Evolutionary conservation across 2,797 vertebrate species (phyloP).

Genomic region (Acestrorhynchus altus): DNA sequence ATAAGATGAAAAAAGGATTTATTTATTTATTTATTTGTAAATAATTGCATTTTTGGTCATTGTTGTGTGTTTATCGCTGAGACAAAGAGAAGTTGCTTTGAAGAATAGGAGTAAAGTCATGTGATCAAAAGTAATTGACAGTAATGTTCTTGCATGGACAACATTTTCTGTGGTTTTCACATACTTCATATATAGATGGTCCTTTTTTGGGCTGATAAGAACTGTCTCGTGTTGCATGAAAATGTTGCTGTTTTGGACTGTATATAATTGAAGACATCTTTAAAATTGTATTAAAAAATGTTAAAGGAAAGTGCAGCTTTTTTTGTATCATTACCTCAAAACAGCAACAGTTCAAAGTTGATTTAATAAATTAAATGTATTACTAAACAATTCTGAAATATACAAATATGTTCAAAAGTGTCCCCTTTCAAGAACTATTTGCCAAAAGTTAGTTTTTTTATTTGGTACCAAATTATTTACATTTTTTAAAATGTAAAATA

Average conservation of each 20-base stretch:
- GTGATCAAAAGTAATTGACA: not conserved
- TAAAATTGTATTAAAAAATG: constrained; percentile 25
- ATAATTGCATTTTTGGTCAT: not conserved
- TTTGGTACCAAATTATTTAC: no score
- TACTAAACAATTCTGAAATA: not conserved
- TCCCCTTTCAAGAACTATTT: no score
- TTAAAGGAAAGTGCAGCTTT: not conserved
- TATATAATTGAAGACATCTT: not conserved
- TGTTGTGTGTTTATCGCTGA: not conserved
- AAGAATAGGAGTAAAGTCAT: not conserved
- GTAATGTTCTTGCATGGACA: not conserved
- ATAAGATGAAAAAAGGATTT: not conserved
- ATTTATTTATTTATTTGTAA: constrained; percentile 20
- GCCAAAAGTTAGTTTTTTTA: no score
- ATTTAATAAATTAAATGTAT: not conserved
- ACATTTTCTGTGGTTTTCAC: constrained; percentile 23
- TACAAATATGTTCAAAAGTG: not conserved
- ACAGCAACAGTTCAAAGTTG: not conserved
- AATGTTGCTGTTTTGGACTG: not conserved
- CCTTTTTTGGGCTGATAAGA: not conserved
- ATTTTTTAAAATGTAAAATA: no score
- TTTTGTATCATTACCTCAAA: not conserved
- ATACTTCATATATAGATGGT: not conserved
- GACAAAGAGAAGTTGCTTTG: not conserved
- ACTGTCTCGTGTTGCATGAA: not conserved